Evolutionary conservation across 2,797 vertebrate genomes (phyloP).

Genomic region (Gymnodraco acuticeps): DNA sequence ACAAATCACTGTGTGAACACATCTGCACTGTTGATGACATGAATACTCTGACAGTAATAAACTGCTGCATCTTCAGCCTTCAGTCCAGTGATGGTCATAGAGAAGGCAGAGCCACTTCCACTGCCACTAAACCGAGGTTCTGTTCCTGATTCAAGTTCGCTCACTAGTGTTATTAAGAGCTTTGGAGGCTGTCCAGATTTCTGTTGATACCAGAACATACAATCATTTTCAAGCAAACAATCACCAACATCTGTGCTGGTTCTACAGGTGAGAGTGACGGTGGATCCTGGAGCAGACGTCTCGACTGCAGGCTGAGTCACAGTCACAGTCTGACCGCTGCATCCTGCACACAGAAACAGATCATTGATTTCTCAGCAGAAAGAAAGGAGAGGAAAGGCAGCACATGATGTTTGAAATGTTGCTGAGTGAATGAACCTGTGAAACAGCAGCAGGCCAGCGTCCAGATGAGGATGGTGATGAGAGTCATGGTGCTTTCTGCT

Average conservation of each 20-base stretch:
- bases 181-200: slow-evolving; percentile 49
- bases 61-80: too few species aligned
- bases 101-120: too few species aligned
- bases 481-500: too few species aligned
- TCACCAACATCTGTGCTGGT: fast-evolving
- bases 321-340: slow-evolving; percentile 31
- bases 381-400: slow-evolving; percentile 36
- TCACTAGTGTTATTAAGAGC: neutral
- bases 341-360: too few species aligned
- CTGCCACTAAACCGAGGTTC: slow-evolving; percentile 1
- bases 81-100: too few species aligned
- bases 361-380: slow-evolving; percentile 33
- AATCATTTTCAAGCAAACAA: too few species aligned
- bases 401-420: slow-evolving; percentile 1
- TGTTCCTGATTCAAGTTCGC: slow-evolving; percentile 17
- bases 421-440: too few species aligned
- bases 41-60: too few species aligned
- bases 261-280: slow-evolving; percentile 2
- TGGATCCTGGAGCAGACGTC: neutral
- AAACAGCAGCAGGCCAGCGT: too few species aligned
- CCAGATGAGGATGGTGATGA: too few species aligned
- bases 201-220: slow-evolving; percentile 47
- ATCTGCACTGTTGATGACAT: too few species aligned
- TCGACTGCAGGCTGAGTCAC: slow-evolving; percentile 51
- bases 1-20: too few species aligned